phyloP scores from a whole-genome alignment of 1,140 invertebrate species.

The Achroia grisella region DNA sequence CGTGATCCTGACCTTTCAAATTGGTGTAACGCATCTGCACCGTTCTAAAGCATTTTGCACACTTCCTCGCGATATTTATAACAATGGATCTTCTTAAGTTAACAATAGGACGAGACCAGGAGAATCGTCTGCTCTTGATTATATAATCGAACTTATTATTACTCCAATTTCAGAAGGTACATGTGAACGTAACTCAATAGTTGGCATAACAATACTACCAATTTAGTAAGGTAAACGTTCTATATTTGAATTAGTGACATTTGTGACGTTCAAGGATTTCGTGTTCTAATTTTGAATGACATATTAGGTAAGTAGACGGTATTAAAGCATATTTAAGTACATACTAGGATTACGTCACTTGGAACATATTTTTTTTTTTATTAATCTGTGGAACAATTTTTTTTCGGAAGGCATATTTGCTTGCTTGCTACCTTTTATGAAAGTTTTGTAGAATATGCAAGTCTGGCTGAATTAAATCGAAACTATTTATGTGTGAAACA shows the following conservation, averaged over 20 bases:
- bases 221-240: conserved; percentile 23
- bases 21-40: conserved; percentile 16
- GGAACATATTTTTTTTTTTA: too few species aligned
- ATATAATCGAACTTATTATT: conserved; percentile 46
- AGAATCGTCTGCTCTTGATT: conserved; percentile 47
- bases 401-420: too few species aligned
- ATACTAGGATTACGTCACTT: too few species aligned
- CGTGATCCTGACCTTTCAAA: conserved; percentile 10
- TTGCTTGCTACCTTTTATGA: too few species aligned
- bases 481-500: too few species aligned
- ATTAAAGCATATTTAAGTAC: too few species aligned
- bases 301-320: too few species aligned
- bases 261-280: conserved; percentile 1
- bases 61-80: conserved; percentile 60
- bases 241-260: conserved; percentile 15
- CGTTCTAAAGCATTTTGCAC: conserved; percentile 43
- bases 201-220: conserved; percentile 33
- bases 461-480: too few species aligned
- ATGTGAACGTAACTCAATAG: background rate
- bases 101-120: conserved; percentile 35
- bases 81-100: conserved; percentile 20
- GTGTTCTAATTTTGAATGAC: too few species aligned
- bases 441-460: too few species aligned
- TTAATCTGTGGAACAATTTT: too few species aligned
- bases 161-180: conserved; percentile 23